phyloP scores from a whole-genome alignment of 2,113 vertebrate species.

The Perca schrenkii region DNA sequence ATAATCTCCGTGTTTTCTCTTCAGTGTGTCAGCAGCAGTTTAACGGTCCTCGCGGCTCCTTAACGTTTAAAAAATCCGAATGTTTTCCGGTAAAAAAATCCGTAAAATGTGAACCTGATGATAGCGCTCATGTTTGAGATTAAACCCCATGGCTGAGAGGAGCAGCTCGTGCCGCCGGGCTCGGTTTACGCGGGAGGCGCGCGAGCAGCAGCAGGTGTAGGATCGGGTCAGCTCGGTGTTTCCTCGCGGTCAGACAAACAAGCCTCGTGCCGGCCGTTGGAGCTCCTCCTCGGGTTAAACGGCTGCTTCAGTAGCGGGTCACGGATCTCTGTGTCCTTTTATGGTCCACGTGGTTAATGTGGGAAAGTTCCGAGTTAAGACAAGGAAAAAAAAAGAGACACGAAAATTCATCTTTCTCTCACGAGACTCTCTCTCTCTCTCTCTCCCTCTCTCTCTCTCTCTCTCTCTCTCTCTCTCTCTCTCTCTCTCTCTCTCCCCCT shows the following conservation, averaged over 20 bases:
- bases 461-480: background rate
- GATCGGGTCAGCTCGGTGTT: background rate
- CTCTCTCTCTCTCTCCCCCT: too few species aligned
- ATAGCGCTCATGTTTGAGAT: too few species aligned
- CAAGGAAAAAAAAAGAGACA: background rate
- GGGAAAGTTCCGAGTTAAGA: conserved; percentile 60
- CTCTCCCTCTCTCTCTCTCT: background rate
- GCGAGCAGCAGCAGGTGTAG: conserved; percentile 49
- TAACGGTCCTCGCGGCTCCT: too few species aligned
- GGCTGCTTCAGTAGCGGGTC: conserved; percentile 25
- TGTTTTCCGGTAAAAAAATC: background rate
- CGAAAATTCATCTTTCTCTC: background rate
- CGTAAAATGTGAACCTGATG: background rate
- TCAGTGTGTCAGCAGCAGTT: too few species aligned
- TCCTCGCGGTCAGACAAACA: background rate
- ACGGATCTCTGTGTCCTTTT: conserved; percentile 56
- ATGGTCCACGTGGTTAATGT: conserved; percentile 71
- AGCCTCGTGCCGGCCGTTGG: conserved; percentile 8
- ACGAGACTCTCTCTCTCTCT: background rate
- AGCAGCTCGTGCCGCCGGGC: conserved; percentile 23
- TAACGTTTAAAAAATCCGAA: background rate
- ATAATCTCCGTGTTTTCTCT: too few species aligned
- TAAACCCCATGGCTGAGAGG: background rate
- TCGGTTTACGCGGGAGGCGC: background rate
- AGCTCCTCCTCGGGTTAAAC: conserved; percentile 50